A percentile compares a stretch with the other conserved stretches of the same genome.
Conservation (phyloP, 2,888 invertebrate species). For the Endotricha flammealis region DNA sequence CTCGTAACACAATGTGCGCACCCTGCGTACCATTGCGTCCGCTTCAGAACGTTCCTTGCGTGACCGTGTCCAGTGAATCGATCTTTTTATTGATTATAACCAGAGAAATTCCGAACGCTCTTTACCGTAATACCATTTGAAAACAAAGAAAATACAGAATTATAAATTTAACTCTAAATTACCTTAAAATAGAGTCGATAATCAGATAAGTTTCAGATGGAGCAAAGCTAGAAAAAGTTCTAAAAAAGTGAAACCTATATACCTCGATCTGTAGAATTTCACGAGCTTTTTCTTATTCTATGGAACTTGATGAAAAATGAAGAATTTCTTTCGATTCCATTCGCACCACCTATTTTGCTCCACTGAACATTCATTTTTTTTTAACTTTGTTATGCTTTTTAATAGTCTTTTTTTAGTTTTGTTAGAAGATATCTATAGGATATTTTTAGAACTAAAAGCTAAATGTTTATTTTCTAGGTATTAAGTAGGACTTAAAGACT, state of each 20-base stretch:
- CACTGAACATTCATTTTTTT: too few species aligned
- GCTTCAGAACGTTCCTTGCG: constrained; percentile 43
- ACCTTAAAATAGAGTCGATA: constrained; percentile 6
- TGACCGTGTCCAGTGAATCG: constrained; percentile 67
- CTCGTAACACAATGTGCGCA: constrained; percentile 18
- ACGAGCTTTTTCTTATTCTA: background rate
- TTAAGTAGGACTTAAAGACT: too few species aligned
- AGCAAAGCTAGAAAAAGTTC: background rate
- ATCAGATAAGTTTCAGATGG: background rate
- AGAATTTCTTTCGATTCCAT: too few species aligned
- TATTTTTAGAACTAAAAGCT: too few species aligned
- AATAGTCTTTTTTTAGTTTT: too few species aligned
- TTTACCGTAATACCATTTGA: constrained; percentile 45
- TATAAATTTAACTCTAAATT: constrained; percentile 4
- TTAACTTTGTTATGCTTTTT: too few species aligned
- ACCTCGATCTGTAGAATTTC: background rate
- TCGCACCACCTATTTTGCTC: too few species aligned
- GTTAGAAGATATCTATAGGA: too few species aligned
- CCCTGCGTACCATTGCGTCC: constrained; percentile 66
- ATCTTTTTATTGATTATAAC: constrained; percentile 74
- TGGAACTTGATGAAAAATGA: background rate
- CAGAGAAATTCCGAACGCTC: constrained; percentile 36
- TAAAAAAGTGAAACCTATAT: constrained; percentile 9
- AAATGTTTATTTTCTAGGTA: too few species aligned
- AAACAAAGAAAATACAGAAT: constrained; percentile 24